Evolutionary conservation across 2,113 vertebrate genomes (phyloP).

Genomic region (Stictonetta naevosa): DNA sequence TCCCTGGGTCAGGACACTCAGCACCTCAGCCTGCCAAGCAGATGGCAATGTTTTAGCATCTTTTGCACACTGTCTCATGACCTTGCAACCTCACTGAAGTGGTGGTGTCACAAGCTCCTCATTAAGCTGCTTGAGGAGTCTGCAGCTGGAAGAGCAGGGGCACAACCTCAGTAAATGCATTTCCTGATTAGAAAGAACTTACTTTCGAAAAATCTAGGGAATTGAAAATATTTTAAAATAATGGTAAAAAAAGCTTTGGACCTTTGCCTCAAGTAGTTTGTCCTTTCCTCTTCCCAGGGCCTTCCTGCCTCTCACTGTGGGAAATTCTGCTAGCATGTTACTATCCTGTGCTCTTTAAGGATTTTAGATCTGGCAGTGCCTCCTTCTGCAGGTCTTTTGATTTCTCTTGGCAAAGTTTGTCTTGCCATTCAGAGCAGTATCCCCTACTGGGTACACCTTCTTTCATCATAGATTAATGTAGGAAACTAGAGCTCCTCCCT

Average conservation of each 20-base stretch:
- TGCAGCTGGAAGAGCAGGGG: not conserved
- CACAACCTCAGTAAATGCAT: not conserved
- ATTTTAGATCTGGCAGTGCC: no score
- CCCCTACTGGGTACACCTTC: not conserved
- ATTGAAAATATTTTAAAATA: not conserved
- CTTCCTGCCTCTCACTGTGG: not conserved
- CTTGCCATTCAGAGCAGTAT: no score
- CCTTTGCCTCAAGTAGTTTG: not conserved
- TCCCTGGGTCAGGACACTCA: not conserved
- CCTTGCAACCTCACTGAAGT: not conserved
- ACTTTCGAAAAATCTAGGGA: not conserved
- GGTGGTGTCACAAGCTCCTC: not conserved
- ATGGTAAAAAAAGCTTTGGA: not conserved
- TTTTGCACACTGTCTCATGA: not conserved
- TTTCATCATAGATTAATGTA: not conserved
- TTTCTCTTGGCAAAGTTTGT: no score
- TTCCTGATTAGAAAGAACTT: not conserved
- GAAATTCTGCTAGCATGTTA: not conserved
- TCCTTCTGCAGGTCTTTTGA: no score
- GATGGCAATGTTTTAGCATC: not conserved
- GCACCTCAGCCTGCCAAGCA: not conserved
- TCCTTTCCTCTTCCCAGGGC: not conserved
- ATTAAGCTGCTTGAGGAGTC: not conserved
- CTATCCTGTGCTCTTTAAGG: not conserved
- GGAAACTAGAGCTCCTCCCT: no score